Evolutionary conservation across 2,113 vertebrate genomes (phyloP), one percentile per base, ranked within the genome.

Genomic region (Nothoprocta pentlandii): DNA sequence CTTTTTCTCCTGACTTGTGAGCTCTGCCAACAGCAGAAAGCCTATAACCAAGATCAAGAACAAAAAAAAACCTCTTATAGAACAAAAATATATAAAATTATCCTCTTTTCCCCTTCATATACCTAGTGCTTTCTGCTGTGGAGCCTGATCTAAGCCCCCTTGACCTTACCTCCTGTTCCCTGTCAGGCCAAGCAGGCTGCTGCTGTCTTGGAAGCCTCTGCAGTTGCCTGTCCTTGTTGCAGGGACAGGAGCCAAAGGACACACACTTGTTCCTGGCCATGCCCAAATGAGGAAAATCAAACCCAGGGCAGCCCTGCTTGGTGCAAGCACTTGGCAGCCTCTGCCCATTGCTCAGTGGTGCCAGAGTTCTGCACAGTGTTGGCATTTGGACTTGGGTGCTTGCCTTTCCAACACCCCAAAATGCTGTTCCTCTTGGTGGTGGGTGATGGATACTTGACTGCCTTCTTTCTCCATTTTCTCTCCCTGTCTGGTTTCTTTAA

Each of bases 231-330:
- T 74, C 58, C 3, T 39, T 56, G 22, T 36, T 1, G 1, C 5
- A 30, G 83, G 85, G 58, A 70, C n/a, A 92, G 62, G 15, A 75
- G 77, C 76, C 95, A 93, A 83, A 79, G 54, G 62, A 67, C 58
- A 93, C 63, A 59, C 0, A 0, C 26, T 79, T 2, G 4, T 13
- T 79, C 42, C 46, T 81, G 77, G 34, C 58, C 49, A 42, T 81
- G 85, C 19, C 67, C 82, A 90, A 80, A 68, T n/a, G 88, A 79
- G 82, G 69, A 67, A 75, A 91, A 69, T n/a, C 54, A 25, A 64
- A 16, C 53, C 54, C 66, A 58, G 42, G 59, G 22, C 67, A 80
- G 82, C 28, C 21, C 39, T 80, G 54, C 11, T 44, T 68, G 42
- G 8, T 58, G 28, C 39, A 74, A 66, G 32, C 15, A 41, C 15